Percentiles rank a stretch among this genome's conserved stretches.
Evolutionary conservation across 2,113 vertebrate genomes (phyloP).

Genomic region (Glaucomys volans): DNA sequence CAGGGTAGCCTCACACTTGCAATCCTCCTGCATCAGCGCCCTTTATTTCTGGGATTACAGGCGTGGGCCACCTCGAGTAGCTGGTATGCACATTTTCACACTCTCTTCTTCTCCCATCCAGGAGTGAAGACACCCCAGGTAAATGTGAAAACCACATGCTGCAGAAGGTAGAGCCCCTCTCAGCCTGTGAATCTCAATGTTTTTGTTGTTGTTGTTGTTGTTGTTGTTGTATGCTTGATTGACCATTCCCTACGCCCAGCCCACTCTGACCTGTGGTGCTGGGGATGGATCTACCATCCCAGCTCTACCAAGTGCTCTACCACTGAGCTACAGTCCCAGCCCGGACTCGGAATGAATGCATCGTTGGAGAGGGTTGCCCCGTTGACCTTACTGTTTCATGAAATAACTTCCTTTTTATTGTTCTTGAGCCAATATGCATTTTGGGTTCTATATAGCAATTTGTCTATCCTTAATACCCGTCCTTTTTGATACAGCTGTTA

Average conservation of each 20-base stretch:
- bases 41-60: too few relatives aligned
- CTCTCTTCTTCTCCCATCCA: not conserved
- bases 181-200: not conserved
- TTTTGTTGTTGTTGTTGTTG: not conserved
- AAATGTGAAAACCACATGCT: not conserved
- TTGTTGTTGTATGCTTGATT: not conserved
- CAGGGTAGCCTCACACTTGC: too few relatives aligned
- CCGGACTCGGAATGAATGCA: not conserved
- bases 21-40: too few relatives aligned
- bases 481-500: not conserved
- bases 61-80: too few relatives aligned
- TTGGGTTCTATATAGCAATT: not conserved
- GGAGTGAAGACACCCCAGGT: not conserved
- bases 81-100: accelerated
- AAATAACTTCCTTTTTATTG: not conserved
- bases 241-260: not conserved
- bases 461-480: not conserved
- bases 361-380: not conserved
- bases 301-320: not conserved
- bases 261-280: not conserved
- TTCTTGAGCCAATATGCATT: conserved; percentile 25
- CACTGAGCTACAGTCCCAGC: not conserved
- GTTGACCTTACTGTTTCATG: not conserved
- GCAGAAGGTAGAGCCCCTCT: not conserved
- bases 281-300: not conserved